These are phyloP conservation scores for Thunnus maccoyii DNA, from an alignment of 2,113 vertebrate species.

Conservation along the genomic window DNA sequence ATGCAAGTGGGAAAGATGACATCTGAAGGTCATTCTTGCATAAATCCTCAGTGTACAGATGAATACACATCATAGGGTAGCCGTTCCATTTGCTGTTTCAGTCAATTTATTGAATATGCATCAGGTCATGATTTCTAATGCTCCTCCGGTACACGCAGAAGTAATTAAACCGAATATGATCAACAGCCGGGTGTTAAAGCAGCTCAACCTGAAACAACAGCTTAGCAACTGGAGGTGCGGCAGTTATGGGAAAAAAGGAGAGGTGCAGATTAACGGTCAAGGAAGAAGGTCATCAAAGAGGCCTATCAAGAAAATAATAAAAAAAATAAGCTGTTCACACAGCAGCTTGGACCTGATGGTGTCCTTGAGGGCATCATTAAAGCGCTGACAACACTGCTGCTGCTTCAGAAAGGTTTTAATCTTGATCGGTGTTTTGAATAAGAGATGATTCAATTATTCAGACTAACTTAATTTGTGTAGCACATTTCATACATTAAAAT, in stretches of 20 bases:
- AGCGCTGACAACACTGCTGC: slow-evolving; percentile 7
- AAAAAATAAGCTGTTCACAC: slow-evolving; percentile 39
- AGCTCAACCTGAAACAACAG: slow-evolving; percentile 73
- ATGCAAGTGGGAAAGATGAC: slow-evolving; percentile 15
- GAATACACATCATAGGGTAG: slow-evolving; percentile 36
- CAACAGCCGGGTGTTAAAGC: slow-evolving; percentile 73
- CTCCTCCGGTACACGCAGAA: slow-evolving; percentile 46
- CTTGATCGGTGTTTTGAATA: slow-evolving; percentile 47
- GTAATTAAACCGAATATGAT: slow-evolving; percentile 80
- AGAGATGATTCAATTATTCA: slow-evolving; percentile 54
- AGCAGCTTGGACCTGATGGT: slow-evolving; percentile 28
- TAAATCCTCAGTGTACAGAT: slow-evolving; percentile 54
- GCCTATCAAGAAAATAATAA: slow-evolving; percentile 46
- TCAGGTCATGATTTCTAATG: slow-evolving; percentile 70
- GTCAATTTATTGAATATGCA: slow-evolving; percentile 75
- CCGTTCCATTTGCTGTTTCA: slow-evolving; percentile 60
- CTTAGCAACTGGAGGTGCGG: slow-evolving; percentile 70
- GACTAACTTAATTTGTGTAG: slow-evolving; percentile 37
- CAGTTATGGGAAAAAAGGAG: slow-evolving; percentile 38
- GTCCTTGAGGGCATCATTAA: slow-evolving; percentile 64
- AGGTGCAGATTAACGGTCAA: slow-evolving; percentile 55
- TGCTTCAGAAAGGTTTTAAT: slow-evolving; percentile 38
- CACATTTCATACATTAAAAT: slow-evolving; percentile 48
- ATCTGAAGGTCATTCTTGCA: slow-evolving; percentile 57
- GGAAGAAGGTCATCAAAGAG: slow-evolving; percentile 43